Evolutionary conservation across 2,113 vertebrate genomes (phyloP), one percentile per base, ranked within the genome.

Genomic region (Oenanthe melanoleuca): DNA sequence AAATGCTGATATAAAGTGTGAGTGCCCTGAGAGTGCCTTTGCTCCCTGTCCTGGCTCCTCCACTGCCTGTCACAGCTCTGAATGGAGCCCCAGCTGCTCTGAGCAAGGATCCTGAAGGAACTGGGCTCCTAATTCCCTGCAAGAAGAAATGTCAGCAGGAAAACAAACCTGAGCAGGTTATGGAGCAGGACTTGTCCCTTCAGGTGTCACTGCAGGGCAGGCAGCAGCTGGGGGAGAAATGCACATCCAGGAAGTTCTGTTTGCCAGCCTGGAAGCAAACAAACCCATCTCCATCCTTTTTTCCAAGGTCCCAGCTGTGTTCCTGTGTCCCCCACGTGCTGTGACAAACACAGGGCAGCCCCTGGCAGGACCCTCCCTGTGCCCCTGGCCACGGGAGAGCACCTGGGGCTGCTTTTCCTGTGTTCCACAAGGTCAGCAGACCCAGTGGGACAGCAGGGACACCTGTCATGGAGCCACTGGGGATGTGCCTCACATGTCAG

Each of bases 381-480:
- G 78, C 11, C 52, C 23, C 22, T 2, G 38, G 55, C 69, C 86
- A 82, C 0, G 24, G 25, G 73, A 81, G 65, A 86, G 73, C 79
- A 87, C 9, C 87, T 87, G 91, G 80, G 52, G 50, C 79, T 63
- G 34, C 10, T 66, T 50, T 97, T 97, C 95, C 96, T 55, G 65
- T 11, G 33, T 2, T 75, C 38, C 55, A 57, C 33, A 3, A 47
- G 88, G 80, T 29, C 89, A 77, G 84, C 0, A 9, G 77, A 93
- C 95, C 72, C 61, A 8, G 20, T 40, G 63, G 71, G 66, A 47
- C 42, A 69, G 70, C 70, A 33, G 79, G 79, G 81, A 72, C 94
- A 92, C 79, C 91, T 88, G 81, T 6, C 65, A 8, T 0, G 14
- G 57, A 40, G 67, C 66, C 78, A 49, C 56, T 5, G 55, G 85